phyloP scores from a whole-genome alignment of 92 coral and sea anemone genomes.

The Meandrina meandrites region DNA sequence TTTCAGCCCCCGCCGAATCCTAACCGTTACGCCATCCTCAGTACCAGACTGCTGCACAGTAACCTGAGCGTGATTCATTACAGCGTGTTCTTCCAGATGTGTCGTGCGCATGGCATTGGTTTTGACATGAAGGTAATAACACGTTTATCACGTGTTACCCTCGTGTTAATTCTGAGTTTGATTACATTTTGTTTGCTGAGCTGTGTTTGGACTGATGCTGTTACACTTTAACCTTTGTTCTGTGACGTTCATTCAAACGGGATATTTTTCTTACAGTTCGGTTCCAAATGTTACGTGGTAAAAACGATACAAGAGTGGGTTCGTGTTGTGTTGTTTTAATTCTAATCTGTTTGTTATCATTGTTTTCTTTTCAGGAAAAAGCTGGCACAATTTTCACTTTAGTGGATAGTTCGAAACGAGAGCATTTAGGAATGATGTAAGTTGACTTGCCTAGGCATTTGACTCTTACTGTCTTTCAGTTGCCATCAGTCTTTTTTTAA shows the following conservation, averaged over 20 bases:
- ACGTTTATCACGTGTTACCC: not conserved
- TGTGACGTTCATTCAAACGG: not conserved
- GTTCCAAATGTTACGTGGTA: not conserved
- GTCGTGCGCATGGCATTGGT: constrained; percentile 99
- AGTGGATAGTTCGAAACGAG: constrained; percentile 93
- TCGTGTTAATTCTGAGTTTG: not conserved
- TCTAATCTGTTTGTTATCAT: not conserved
- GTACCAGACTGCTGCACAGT: constrained; percentile 89
- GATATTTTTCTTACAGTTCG: not conserved
- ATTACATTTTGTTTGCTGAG: not conserved
- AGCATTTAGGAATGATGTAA: constrained; percentile 96
- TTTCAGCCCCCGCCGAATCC: constrained; percentile 90
- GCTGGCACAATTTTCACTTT: constrained; percentile 95
- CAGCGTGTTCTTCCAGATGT: constrained; percentile 99
- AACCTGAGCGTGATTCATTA: constrained; percentile 97
- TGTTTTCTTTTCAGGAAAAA: constrained; percentile 68
- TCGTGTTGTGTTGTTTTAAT: not conserved
- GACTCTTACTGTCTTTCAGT: not conserved
- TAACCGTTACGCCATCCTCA: constrained; percentile 87
- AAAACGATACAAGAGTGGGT: not conserved
- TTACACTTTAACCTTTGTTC: not conserved
- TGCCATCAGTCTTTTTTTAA: not conserved
- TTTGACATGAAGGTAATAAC: constrained; percentile 86
- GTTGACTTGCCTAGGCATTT: constrained; percentile 15
- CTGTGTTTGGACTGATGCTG: not conserved